phyloP scores from a whole-genome alignment of 2,888 invertebrate genomes.

The Hololepta plana region DNA sequence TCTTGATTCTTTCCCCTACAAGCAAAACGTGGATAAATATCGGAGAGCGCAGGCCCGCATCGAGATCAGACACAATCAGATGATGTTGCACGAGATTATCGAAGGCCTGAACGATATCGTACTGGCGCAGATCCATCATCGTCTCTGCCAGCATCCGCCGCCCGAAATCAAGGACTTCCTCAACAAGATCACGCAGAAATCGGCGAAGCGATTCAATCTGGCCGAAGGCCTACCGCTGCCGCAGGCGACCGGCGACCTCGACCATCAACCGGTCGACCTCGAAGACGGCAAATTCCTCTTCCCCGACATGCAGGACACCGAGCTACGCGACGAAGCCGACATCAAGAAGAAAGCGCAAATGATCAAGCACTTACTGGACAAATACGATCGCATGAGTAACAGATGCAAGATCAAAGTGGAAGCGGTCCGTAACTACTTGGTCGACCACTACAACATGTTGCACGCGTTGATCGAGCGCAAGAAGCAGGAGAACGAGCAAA shows the following conservation, averaged over 20 bases:
- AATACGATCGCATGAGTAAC: slow-evolving; percentile 18
- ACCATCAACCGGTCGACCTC: slow-evolving; percentile 3
- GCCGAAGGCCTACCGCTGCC: slow-evolving; percentile 14
- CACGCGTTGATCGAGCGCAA: slow-evolving; percentile 8
- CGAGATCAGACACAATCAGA: slow-evolving; percentile 14
- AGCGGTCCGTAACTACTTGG: slow-evolving; percentile 22
- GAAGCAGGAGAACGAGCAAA: too few species aligned
- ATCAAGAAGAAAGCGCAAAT: slow-evolving; percentile 11
- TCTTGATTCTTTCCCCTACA: too few species aligned
- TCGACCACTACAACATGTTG: slow-evolving; percentile 19
- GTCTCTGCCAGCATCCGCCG: slow-evolving; percentile 14
- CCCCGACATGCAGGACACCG: slow-evolving; percentile 1
- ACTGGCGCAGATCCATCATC: slow-evolving; percentile 16
- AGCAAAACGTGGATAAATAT: too few species aligned
- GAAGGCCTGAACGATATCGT: slow-evolving; percentile 17
- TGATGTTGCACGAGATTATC: slow-evolving; percentile 17
- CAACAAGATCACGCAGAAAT: slow-evolving; percentile 8
- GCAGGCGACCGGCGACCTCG: slow-evolving; percentile 7
- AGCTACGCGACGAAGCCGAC: slow-evolving; percentile 6
- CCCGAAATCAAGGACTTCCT: slow-evolving; percentile 13
- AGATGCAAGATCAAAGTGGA: slow-evolving; percentile 19
- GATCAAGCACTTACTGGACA: slow-evolving; percentile 17
- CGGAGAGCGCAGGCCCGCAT: slow-evolving; percentile 12
- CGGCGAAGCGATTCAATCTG: slow-evolving; percentile 10
- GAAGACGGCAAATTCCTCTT: slow-evolving; percentile 13